phyloP scores from a whole-genome alignment of 2,113 vertebrate genomes.

The Vombatus ursinus region DNA sequence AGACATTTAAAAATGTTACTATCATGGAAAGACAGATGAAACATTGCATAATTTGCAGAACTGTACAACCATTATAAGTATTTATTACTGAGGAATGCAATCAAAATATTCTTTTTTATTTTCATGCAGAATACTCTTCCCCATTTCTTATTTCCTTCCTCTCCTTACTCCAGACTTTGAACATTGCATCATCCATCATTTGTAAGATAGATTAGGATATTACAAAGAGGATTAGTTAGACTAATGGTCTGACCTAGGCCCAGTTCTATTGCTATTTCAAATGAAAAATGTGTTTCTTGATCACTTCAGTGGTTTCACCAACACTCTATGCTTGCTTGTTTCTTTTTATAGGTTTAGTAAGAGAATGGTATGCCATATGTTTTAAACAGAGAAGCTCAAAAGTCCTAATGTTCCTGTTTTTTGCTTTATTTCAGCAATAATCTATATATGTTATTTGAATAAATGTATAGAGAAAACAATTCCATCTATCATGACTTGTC shows the following conservation, averaged over 20 bases:
- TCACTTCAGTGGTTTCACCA: not conserved
- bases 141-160: not conserved
- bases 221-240: not conserved
- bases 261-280: not conserved
- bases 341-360: not conserved
- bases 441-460: not conserved
- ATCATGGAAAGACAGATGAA: not conserved
- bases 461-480: not conserved
- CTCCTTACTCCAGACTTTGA: slow-evolving; percentile 10
- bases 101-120: not conserved
- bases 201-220: not conserved
- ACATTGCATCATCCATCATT: not conserved
- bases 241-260: not conserved
- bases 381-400: slow-evolving; percentile 22
- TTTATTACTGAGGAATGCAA: not conserved
- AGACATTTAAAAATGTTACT: not conserved
- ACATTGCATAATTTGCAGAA: not conserved
- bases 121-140: not conserved
- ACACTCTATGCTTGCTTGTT: slow-evolving; percentile 14
- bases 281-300: not conserved
- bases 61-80: not conserved
- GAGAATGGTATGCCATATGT: slow-evolving; percentile 22
- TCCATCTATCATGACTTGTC: not conserved
- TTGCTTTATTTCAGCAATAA: slow-evolving; percentile 39
- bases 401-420: slow-evolving; percentile 13